Percentiles rank a stretch among this genome's conserved stretches.
Conservation (phyloP, 2,888 invertebrate genomes). For the Phaonia tiefii region DNA sequence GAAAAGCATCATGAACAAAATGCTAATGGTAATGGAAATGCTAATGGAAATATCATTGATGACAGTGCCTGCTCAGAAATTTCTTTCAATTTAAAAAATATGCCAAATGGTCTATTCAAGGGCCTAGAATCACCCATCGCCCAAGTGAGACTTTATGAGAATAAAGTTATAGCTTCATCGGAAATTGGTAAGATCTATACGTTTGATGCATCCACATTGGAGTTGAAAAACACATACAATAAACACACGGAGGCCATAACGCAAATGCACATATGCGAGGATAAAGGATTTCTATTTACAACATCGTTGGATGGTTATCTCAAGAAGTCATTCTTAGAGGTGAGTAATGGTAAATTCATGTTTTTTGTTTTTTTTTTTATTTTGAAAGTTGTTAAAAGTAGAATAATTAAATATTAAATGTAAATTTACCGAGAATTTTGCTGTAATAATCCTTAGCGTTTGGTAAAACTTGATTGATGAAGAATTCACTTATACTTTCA, state of each 20-base stretch:
- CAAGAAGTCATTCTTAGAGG: constrained; percentile 78
- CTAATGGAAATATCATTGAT: background rate
- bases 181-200: constrained; percentile 79
- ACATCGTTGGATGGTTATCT: constrained; percentile 79
- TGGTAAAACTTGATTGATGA: no score
- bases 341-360: no score
- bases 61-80: background rate
- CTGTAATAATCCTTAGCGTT: no score
- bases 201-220: constrained; percentile 74
- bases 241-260: constrained; percentile 79
- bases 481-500: no score
- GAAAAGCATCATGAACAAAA: no score
- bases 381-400: no score
- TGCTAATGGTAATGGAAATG: background rate
- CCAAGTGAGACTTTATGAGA: constrained; percentile 75
- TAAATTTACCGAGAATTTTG: no score
- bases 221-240: constrained; percentile 74
- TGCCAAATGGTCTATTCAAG: constrained; percentile 72
- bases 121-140: constrained; percentile 75
- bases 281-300: constrained; percentile 74
- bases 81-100: constrained; percentile 63
- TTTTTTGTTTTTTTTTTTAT: no score
- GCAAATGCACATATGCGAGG: constrained; percentile 74
- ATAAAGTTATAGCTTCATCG: constrained; percentile 76
- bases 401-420: no score